Conservation (phyloP, 1,140 invertebrate species). For the Drosophila lacertosa region DNA sequence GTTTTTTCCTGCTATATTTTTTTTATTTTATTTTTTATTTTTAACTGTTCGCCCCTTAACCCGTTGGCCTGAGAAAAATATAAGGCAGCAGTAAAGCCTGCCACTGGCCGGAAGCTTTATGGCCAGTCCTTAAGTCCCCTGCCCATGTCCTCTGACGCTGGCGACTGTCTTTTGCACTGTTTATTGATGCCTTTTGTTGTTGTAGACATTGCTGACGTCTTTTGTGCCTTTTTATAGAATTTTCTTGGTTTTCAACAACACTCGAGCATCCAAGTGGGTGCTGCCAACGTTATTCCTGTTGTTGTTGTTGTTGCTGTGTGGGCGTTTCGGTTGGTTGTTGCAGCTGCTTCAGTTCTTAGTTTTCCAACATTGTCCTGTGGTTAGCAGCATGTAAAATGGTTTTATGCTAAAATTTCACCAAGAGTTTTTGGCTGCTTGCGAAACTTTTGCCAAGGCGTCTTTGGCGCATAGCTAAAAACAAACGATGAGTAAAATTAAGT, state of each 20-base stretch:
- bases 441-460: slow-evolving; percentile 33
- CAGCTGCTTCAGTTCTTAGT: slow-evolving; percentile 51
- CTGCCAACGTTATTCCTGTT: too few relatives aligned
- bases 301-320: not conserved
- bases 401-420: slow-evolving; percentile 62
- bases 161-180: slow-evolving; percentile 75
- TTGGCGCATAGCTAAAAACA: slow-evolving; percentile 41
- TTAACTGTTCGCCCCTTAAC: slow-evolving; percentile 16
- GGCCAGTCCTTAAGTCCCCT: slow-evolving; percentile 21
- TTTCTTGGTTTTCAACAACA: slow-evolving; percentile 64
- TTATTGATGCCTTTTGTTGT: slow-evolving; percentile 72
- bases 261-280: slow-evolving; percentile 1
- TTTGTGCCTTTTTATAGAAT: slow-evolving; percentile 79
- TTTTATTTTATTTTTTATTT: too few relatives aligned
- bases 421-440: slow-evolving; percentile 21
- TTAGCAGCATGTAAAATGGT: slow-evolving; percentile 77
- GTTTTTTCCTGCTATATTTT: slow-evolving; percentile 29
- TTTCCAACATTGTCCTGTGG: slow-evolving; percentile 71
- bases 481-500: slow-evolving; percentile 23
- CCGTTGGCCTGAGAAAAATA: slow-evolving; percentile 59
- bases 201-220: slow-evolving; percentile 76
- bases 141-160: slow-evolving; percentile 24
- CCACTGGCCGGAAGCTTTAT: slow-evolving; percentile 38
- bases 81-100: slow-evolving; percentile 47
- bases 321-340: not conserved